A percentile compares a stretch with the other conserved stretches of the same genome.
Evolutionary conservation across 2,888 invertebrate genomes (phyloP).

Genomic region (Abscondita cerata): DNA sequence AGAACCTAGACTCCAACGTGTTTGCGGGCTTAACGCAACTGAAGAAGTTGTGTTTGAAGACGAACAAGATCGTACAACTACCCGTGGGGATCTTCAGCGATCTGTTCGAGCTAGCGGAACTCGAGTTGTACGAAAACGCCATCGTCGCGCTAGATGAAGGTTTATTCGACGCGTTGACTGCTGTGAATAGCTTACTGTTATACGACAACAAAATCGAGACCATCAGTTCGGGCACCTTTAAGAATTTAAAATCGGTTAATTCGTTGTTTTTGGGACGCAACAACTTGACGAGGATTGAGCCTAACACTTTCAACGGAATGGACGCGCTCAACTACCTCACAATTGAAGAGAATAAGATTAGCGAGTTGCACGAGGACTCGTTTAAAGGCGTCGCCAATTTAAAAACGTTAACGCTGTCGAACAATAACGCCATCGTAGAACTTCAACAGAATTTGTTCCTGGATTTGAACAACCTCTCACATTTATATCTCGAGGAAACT

Average conservation of each 20-base stretch:
- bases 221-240: not conserved
- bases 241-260: not conserved
- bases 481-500: slow-evolving; percentile 12
- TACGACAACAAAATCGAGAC: slow-evolving; percentile 13
- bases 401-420: slow-evolving; percentile 4
- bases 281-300: not conserved
- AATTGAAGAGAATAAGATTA: slow-evolving; percentile 11
- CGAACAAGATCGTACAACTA: not conserved
- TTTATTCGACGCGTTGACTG: not conserved
- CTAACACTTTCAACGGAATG: slow-evolving; percentile 9
- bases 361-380: not conserved
- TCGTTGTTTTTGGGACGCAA: not conserved
- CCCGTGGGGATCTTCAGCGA: not conserved
- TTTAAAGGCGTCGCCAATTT: slow-evolving; percentile 1
- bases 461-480: not conserved
- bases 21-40: not conserved
- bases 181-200: not conserved
- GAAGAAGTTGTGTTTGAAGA: not conserved
- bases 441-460: not conserved
- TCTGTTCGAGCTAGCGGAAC: not conserved
- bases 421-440: not conserved
- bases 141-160: not conserved
- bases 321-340: not conserved
- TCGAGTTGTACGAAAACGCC: not conserved
- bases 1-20: not conserved